phyloP scores from a whole-genome alignment of 2,797 vertebrate genomes.

The Salarias fasciatus region DNA sequence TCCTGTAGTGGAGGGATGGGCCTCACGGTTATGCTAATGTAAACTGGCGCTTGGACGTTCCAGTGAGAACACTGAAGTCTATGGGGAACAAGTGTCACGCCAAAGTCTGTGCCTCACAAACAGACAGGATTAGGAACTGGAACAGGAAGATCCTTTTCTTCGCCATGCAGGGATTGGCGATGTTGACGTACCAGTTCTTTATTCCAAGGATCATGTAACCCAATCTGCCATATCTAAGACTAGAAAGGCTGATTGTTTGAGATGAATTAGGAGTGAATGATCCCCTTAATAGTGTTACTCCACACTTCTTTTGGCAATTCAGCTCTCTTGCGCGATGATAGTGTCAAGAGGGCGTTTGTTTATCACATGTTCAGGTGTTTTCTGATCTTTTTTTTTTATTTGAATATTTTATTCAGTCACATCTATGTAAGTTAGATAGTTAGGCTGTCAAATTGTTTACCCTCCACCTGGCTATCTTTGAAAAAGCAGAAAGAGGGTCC shows the following conservation, averaged over 20 bases:
- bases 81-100: conserved; percentile 66
- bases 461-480: conserved; percentile 12
- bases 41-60: conserved; percentile 54
- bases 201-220: conserved; percentile 68
- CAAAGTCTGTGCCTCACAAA: conserved; percentile 63
- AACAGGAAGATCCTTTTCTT: conserved; percentile 60
- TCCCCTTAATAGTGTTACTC: conserved; percentile 56
- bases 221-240: conserved; percentile 63
- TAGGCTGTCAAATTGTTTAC: conserved; percentile 17
- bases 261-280: conserved; percentile 56
- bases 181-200: conserved; percentile 63
- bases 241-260: conserved; percentile 59
- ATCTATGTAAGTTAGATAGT: no score
- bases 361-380: conserved; percentile 4
- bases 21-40: conserved; percentile 79
- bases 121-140: conserved; percentile 63
- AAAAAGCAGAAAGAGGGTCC: conserved; percentile 35
- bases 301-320: conserved; percentile 32
- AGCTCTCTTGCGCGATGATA: conserved; percentile 29
- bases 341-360: conserved; percentile 27
- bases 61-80: conserved; percentile 51
- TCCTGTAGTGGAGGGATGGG: conserved; percentile 75
- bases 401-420: no score
- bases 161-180: conserved; percentile 61
- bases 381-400: no score